phyloP scores from a whole-genome alignment of 2,888 invertebrate genomes.

The Mesochorus sp. region DNA sequence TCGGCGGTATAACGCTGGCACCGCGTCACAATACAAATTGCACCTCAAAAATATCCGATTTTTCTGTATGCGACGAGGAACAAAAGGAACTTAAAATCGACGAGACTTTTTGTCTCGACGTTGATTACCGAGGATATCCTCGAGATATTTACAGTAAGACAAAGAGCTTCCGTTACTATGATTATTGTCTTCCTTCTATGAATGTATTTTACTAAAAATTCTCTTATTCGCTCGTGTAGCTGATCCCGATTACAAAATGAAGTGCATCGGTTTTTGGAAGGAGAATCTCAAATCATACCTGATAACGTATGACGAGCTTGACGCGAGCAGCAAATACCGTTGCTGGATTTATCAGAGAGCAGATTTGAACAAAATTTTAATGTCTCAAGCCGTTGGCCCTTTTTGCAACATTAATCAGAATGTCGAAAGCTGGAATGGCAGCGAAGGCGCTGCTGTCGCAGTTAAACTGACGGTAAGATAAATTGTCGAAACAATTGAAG shows the following conservation, averaged over 20 bases:
- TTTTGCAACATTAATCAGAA: constrained; percentile 95
- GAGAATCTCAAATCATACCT: constrained; percentile 98
- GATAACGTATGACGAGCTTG: constrained; percentile 97
- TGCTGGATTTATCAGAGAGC: constrained; percentile 99
- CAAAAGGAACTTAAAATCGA: constrained; percentile 97
- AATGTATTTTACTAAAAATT: too few relatives aligned
- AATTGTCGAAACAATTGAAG: too few relatives aligned
- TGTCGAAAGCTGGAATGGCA: constrained; percentile 93
- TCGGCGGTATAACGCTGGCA: constrained; percentile 96
- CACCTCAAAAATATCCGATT: constrained; percentile 96
- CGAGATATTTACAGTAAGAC: constrained; percentile 94
- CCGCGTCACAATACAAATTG: constrained; percentile 97
- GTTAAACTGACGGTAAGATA: constrained; percentile 89
- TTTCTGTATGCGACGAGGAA: constrained; percentile 97
- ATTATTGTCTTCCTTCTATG: not conserved
- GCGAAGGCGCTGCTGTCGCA: constrained; percentile 96
- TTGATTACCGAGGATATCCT: constrained; percentile 96
- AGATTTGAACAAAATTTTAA: constrained; percentile 93
- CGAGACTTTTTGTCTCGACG: constrained; percentile 97
- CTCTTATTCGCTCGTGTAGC: constrained; percentile 82
- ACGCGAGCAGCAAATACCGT: constrained; percentile 96
- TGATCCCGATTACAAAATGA: constrained; percentile 97
- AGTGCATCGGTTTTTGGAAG: constrained; percentile 99
- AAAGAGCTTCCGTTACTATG: not conserved
- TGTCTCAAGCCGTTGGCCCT: constrained; percentile 94